Evolutionary conservation across 2,113 vertebrate genomes (phyloP).

Genomic region (Corapipo altera): DNA sequence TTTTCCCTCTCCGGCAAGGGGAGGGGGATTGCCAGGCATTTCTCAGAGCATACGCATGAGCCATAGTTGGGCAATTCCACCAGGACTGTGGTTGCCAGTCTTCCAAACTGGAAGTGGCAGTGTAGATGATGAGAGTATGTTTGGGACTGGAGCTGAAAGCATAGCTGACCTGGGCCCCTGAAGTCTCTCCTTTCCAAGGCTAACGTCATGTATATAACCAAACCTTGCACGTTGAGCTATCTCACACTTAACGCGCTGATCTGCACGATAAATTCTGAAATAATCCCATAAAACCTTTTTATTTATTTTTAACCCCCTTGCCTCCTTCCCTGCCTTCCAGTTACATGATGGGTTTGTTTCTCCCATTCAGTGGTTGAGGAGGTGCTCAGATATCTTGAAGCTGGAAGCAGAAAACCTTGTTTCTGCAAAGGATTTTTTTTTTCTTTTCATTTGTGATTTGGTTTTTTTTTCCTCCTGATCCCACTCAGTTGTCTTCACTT

Average conservation of each 20-base stretch:
- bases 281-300: conserved; percentile 59
- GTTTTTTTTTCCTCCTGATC: not conserved
- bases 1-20: not conserved
- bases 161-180: conserved; percentile 78
- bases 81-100: conserved; percentile 52
- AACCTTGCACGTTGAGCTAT: conserved; percentile 78
- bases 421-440: not conserved
- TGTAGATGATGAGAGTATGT: not conserved
- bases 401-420: conserved; percentile 17
- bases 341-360: not conserved
- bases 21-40: not conserved
- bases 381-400: not conserved
- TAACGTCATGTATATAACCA: conserved; percentile 74
- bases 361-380: not conserved
- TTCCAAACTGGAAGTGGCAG: not conserved
- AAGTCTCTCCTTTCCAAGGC: conserved; percentile 75
- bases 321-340: conserved; percentile 8
- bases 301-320: conserved; percentile 54
- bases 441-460: not conserved
- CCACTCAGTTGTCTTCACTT: not conserved
- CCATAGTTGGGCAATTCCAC: conserved; percentile 50
- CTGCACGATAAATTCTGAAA: conserved; percentile 72
- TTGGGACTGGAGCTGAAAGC: conserved; percentile 40
- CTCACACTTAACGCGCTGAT: conserved; percentile 76
- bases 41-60: conserved; percentile 36